Evolutionary conservation across 2,888 invertebrate species (phyloP), one percentile per base, ranked within the genome.

Genomic region (Papilio elwesi): DNA sequence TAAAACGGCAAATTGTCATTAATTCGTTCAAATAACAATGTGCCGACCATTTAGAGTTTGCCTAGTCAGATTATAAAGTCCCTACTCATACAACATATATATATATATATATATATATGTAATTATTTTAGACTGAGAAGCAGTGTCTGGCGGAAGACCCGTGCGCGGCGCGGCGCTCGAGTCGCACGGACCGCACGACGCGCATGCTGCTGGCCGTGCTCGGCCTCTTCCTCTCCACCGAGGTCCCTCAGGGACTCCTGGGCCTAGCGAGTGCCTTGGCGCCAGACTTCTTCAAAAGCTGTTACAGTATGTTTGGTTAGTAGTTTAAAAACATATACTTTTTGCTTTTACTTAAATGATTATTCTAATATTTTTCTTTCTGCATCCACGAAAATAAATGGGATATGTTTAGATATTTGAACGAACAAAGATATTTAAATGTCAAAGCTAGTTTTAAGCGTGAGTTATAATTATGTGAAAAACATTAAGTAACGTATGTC

Each of bases 121-220:
- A 6, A 43, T 48, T 63, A 52, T 16, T 75, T 6, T 83, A 93
- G 93, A 83, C 89, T 5, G 93, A 93, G 76, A 93, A 93, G 78
- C 91, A 91, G 80, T 90, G 90, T 77, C 80, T 93, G 62, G 90
- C 92, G 0, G 93, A 93, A 2, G 93, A 92, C 75, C 76, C 88
- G 3, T 81, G 87, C 74, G 86, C 87, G 52, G 88, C 86, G 53
- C 88, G 93, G 0, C 85, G 93, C 11, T 81, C 91, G 4, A 92
- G 90, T 70, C 87, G 93, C 52, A 96, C 97, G 1, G 97, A 98
- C 88, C 95, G 98, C 55, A 98, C 98, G 0, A 98, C 98, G 0
- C 95, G 96, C 76, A 98, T 98, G 98, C 92, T 98, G 73, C 91
- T 98, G 36, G 98, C 98, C 0, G 97, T 98, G 12, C 94, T 98